Evolutionary conservation across 2,797 vertebrate genomes (phyloP).

Genomic region (Lagocephalus sceleratus): DNA sequence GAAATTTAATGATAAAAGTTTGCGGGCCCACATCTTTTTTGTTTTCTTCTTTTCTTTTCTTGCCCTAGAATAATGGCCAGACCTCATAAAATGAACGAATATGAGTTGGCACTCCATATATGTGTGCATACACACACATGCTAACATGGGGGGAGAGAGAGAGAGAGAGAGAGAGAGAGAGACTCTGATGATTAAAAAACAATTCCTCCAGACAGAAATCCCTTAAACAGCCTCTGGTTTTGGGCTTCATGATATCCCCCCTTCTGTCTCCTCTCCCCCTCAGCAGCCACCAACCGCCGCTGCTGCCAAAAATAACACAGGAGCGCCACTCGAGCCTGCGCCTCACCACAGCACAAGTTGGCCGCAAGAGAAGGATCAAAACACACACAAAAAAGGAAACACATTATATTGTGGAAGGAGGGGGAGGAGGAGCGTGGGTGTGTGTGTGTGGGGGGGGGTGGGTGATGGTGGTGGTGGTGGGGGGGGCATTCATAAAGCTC

Average conservation of each 20-base stretch:
- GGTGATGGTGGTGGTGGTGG: too few relatives aligned
- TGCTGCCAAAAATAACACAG: constrained; percentile 85
- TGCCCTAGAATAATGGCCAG: too few relatives aligned
- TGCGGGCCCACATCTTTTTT: too few relatives aligned
- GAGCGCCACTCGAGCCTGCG: constrained; percentile 82
- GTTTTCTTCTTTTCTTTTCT: too few relatives aligned
- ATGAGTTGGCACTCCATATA: too few relatives aligned
- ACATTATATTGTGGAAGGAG: constrained; percentile 79
- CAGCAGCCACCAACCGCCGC: constrained; percentile 82
- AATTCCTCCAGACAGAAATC: constrained; percentile 80
- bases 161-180: constrained; percentile 60
- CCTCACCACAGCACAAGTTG: constrained; percentile 73
- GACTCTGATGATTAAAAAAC: constrained; percentile 77
- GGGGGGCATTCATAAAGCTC: constrained; percentile 70
- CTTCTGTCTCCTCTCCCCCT: constrained; percentile 72
- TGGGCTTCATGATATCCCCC: constrained; percentile 69
- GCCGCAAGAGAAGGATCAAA: constrained; percentile 82
- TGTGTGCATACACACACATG: too few relatives aligned
- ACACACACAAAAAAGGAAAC: constrained; percentile 87
- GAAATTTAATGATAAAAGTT: too few relatives aligned
- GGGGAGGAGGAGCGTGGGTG: too few relatives aligned
- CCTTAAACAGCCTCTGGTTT: constrained; percentile 78
- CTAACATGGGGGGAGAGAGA: constrained; percentile 41
- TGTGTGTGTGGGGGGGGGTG: too few relatives aligned
- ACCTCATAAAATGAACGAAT: too few relatives aligned